Percentiles rank a stretch among this genome's conserved stretches.
Evolutionary conservation across 2,888 invertebrate genomes (phyloP).

Genomic region (Trimorus sp.): DNA sequence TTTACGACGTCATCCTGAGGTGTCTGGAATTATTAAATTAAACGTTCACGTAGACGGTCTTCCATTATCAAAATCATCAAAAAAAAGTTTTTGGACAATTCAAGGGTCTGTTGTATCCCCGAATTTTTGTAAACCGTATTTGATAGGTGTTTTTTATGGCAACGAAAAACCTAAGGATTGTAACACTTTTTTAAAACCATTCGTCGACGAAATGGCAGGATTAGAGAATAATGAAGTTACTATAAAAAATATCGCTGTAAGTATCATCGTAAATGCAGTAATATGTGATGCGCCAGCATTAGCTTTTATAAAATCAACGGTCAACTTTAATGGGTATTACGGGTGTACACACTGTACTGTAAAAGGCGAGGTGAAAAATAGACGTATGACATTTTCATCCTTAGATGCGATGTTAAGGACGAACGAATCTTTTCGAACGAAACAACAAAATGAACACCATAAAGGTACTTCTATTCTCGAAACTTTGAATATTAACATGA

Average conservation of each 20-base stretch:
- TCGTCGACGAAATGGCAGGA: not conserved
- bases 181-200: not conserved
- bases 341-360: not conserved
- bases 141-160: conserved; percentile 30
- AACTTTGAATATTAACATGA: not conserved
- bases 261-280: not conserved
- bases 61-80: conserved; percentile 17
- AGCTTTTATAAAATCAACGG: not conserved
- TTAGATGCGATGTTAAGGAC: not conserved
- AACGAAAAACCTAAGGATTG: not conserved
- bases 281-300: too few species aligned
- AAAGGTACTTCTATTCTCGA: not conserved
- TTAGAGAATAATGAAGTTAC: not conserved
- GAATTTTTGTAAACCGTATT: conserved; percentile 9
- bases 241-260: not conserved
- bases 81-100: conserved; percentile 12
- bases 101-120: conserved; percentile 23
- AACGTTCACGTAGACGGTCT: conserved; percentile 36
- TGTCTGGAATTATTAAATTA: not conserved
- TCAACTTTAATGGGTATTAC: not conserved
- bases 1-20: not conserved
- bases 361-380: not conserved
- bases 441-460: not conserved
- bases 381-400: not conserved
- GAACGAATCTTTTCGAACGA: not conserved